Conservation (phyloP, 2,888 invertebrate genomes). For the Auanema freiburgensis region DNA sequence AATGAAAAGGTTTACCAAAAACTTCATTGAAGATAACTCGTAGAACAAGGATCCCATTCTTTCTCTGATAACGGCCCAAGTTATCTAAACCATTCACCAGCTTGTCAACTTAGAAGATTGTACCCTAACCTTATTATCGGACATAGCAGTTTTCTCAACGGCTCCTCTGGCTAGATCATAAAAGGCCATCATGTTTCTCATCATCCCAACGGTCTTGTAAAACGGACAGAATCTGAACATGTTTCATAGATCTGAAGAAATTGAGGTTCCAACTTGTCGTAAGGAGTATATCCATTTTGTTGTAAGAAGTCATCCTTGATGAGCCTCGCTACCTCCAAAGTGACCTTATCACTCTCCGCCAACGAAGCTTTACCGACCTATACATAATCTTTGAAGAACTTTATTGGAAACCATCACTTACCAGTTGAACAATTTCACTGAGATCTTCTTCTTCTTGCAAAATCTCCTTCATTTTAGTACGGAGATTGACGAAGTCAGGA, state of each 20-base stretch:
- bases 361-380: slow-evolving; percentile 88
- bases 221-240: slow-evolving; percentile 88
- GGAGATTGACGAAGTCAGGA: slow-evolving; percentile 85
- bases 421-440: slow-evolving; percentile 71
- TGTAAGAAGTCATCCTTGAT: slow-evolving; percentile 98
- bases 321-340: slow-evolving; percentile 76
- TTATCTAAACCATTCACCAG: slow-evolving; percentile 9
- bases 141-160: slow-evolving; percentile 95
- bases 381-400: no score
- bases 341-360: slow-evolving; percentile 98
- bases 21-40: slow-evolving; percentile 97
- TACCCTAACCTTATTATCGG: slow-evolving; percentile 82
- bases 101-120: no score
- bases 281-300: slow-evolving; percentile 82
- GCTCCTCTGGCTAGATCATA: slow-evolving; percentile 97
- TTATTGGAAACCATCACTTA: no score
- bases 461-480: not conserved
- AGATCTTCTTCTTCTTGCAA: slow-evolving; percentile 72
- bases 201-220: slow-evolving; percentile 99
- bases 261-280: slow-evolving; percentile 21
- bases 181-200: slow-evolving; percentile 95
- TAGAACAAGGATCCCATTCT: slow-evolving; percentile 93
- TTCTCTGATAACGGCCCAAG: slow-evolving; percentile 83
- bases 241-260: no score
- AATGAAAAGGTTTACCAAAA: slow-evolving; percentile 76